Evolutionary conservation across 2,797 vertebrate genomes (phyloP).

Genomic region (Sebastes hubbsi): DNA sequence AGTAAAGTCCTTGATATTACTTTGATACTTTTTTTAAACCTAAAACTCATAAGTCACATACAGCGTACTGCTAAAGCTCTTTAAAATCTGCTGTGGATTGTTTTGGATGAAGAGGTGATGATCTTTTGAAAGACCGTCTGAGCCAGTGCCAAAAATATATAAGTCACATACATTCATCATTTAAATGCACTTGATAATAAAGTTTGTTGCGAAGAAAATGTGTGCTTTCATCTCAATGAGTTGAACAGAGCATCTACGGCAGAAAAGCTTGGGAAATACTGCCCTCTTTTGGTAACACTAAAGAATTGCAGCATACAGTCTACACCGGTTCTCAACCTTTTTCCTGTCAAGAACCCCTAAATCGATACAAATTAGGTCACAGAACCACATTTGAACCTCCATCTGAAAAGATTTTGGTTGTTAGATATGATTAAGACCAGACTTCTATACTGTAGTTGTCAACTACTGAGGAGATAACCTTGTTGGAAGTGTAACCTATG

Average conservation of each 20-base stretch:
- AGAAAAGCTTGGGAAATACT: constrained; percentile 38
- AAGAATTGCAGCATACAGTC: background rate
- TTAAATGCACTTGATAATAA: background rate
- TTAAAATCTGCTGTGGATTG: background rate
- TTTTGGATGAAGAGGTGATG: background rate
- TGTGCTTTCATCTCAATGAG: background rate
- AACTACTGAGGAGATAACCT: no score
- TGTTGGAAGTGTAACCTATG: no score
- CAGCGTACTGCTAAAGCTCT: background rate
- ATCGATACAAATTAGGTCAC: no score
- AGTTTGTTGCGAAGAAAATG: background rate
- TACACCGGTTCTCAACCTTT: background rate
- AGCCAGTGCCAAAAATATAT: background rate
- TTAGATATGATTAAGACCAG: no score
- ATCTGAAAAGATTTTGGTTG: no score
- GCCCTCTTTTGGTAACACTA: constrained; percentile 58
- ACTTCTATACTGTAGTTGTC: no score
- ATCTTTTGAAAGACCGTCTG: background rate
- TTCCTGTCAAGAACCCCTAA: no score
- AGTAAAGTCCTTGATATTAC: constrained; percentile 11
- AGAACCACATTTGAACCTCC: no score
- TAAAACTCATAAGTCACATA: background rate
- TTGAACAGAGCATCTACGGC: background rate
- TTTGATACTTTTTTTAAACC: background rate
- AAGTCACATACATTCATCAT: background rate